phyloP scores from a whole-genome alignment of 2,888 invertebrate species.

The Epirrhoe alternata region DNA sequence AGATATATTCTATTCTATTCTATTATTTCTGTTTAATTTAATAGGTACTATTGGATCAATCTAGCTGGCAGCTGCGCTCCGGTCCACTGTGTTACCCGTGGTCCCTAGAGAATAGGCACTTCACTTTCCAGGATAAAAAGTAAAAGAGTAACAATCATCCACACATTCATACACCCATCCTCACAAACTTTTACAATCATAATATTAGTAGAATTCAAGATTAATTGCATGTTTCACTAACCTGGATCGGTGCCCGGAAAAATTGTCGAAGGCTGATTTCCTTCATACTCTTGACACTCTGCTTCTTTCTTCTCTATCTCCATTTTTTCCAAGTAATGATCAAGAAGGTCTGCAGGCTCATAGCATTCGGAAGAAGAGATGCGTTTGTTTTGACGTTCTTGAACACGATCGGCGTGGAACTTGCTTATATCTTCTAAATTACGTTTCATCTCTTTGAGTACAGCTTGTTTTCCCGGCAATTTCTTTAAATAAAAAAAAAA shows the following conservation, averaged over 20 bases:
- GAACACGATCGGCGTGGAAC: constrained; percentile 53
- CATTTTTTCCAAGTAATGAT: constrained; percentile 54
- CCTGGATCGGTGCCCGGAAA: constrained; percentile 51
- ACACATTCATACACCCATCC: no score
- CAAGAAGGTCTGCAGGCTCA: constrained; percentile 56
- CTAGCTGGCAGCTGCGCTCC: no score
- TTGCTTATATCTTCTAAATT: constrained; percentile 60
- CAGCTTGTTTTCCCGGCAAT: constrained; percentile 57
- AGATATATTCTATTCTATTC: no score
- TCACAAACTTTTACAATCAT: no score
- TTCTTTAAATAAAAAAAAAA: constrained; percentile 44
- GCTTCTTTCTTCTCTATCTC: constrained; percentile 38
- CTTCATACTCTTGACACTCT: constrained; percentile 4
- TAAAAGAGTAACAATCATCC: no score
- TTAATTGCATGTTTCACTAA: constrained; percentile 27
- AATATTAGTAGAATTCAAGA: not conserved
- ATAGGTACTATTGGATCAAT: no score
- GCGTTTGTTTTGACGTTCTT: constrained; percentile 43
- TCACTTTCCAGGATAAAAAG: no score
- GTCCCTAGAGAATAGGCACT: no score
- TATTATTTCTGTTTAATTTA: no score
- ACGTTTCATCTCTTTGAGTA: constrained; percentile 76
- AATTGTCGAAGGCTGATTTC: constrained; percentile 35
- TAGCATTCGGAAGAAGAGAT: constrained; percentile 23
- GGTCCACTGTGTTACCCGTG: no score